Conservation (phyloP, 2,797 vertebrate species). For the Acipenser ruthenus region DNA sequence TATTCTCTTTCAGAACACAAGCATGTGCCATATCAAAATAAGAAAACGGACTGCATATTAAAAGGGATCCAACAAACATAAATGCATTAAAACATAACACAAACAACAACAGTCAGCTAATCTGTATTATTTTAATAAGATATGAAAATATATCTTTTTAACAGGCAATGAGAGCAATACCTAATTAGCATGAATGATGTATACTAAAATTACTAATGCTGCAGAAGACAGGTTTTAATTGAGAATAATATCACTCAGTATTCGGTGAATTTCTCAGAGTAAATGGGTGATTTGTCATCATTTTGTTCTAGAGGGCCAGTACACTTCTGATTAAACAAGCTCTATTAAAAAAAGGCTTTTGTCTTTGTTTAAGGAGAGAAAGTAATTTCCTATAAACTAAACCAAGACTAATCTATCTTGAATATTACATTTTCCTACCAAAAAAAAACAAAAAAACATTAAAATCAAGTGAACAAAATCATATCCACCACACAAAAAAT, state of each 20-base stretch:
- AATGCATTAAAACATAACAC: too few species aligned
- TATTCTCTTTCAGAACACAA: too few species aligned
- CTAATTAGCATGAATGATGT: conserved; percentile 72
- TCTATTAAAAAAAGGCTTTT: conserved; percentile 20
- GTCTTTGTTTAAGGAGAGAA: conserved; percentile 10
- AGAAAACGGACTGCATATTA: too few species aligned
- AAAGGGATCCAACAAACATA: too few species aligned
- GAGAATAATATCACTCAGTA: conserved; percentile 67
- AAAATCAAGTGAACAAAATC: too few species aligned
- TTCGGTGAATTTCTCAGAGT: conserved; percentile 58
- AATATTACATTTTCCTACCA: conserved; percentile 7
- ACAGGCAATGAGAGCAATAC: conserved; percentile 48
- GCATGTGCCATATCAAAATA: too few species aligned
- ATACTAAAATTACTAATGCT: conserved; percentile 66
- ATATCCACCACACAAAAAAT: too few species aligned
- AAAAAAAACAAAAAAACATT: conserved; percentile 6
- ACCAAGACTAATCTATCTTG: conserved; percentile 7
- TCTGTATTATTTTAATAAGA: conserved; percentile 61
- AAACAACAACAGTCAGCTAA: too few species aligned
- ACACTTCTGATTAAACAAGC: conserved; percentile 26
- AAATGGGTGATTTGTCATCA: conserved; percentile 45
- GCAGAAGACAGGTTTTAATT: conserved; percentile 68
- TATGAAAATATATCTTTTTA: conserved; percentile 65
- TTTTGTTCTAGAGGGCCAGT: conserved; percentile 32
- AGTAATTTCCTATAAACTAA: conserved; percentile 24